Percentiles rank a stretch among this genome's conserved stretches.
phyloP scores from a whole-genome alignment of 2,113 vertebrate genomes.

The Thunnus maccoyii region DNA sequence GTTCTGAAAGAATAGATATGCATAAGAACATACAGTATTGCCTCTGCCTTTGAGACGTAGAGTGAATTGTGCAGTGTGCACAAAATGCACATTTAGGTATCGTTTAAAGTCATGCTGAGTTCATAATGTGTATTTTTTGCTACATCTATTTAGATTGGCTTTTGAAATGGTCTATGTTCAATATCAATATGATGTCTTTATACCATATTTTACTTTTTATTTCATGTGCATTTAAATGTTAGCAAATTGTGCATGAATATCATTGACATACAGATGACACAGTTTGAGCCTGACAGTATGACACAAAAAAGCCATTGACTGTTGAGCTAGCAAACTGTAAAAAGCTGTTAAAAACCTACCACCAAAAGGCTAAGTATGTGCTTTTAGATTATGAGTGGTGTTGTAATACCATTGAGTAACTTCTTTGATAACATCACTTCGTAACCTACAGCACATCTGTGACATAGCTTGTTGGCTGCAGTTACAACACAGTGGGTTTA shows the following conservation, averaged over 20 bases:
- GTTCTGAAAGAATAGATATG: constrained; percentile 56
- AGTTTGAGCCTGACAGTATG: no score
- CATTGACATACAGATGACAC: neutral
- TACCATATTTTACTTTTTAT: neutral
- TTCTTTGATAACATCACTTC: neutral
- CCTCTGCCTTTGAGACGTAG: constrained; percentile 10
- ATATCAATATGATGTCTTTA: neutral
- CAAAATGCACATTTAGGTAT: constrained; percentile 27
- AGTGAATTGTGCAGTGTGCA: neutral
- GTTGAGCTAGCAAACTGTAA: neutral
- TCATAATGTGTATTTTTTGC: constrained; percentile 5
- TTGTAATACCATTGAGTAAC: neutral
- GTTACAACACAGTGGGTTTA: neutral
- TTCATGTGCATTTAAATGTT: constrained; percentile 11
- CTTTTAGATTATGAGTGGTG: neutral
- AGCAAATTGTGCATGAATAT: neutral
- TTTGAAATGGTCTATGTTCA: neutral
- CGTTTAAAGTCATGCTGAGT: neutral
- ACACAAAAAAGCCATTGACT: neutral
- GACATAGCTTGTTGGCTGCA: neutral
- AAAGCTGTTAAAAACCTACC: neutral
- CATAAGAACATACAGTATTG: constrained; percentile 44
- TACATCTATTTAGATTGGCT: neutral
- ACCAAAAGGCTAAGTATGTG: neutral
- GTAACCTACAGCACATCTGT: neutral